Percentiles rank a stretch among this genome's conserved stretches.
Conservation (phyloP, 2,113 vertebrate genomes). For the Pungitius pungitius region DNA sequence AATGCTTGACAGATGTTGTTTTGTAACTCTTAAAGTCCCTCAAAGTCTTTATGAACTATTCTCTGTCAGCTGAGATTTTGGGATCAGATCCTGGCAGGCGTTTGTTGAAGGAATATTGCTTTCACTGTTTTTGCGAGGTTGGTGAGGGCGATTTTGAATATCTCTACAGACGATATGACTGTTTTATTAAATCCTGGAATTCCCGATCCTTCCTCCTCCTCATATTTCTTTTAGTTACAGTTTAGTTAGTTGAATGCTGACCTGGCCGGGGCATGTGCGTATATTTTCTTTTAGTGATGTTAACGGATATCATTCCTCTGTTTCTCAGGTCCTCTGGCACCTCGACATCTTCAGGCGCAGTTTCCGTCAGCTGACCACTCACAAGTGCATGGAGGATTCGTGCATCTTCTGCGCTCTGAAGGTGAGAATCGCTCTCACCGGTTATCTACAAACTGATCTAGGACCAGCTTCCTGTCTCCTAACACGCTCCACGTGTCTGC, state of each 20-base stretch:
- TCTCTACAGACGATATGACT: too few species aligned
- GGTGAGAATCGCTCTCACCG: constrained; percentile 73
- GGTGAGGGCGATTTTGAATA: not conserved
- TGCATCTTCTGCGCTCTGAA: constrained; percentile 99
- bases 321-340: constrained; percentile 94
- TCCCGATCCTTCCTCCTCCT: not conserved
- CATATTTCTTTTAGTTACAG: not conserved
- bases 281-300: not conserved
- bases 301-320: not conserved
- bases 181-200: not conserved
- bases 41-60: constrained; percentile 2
- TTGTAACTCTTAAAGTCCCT: too few species aligned
- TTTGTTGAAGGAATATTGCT: not conserved
- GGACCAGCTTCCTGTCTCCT: not conserved
- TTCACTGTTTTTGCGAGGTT: not conserved
- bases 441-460: not conserved
- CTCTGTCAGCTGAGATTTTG: not conserved
- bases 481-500: not conserved
- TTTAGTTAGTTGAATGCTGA: not conserved
- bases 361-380: constrained; percentile 91
- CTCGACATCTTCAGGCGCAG: constrained; percentile 97
- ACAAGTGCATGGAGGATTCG: constrained; percentile 97
- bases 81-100: not conserved
- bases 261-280: not conserved
- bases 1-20: too few species aligned